Percentiles rank a stretch among this genome's conserved stretches.
Conservation (phyloP, 2,888 invertebrate genomes). For the Andrena haemorrhoa region DNA sequence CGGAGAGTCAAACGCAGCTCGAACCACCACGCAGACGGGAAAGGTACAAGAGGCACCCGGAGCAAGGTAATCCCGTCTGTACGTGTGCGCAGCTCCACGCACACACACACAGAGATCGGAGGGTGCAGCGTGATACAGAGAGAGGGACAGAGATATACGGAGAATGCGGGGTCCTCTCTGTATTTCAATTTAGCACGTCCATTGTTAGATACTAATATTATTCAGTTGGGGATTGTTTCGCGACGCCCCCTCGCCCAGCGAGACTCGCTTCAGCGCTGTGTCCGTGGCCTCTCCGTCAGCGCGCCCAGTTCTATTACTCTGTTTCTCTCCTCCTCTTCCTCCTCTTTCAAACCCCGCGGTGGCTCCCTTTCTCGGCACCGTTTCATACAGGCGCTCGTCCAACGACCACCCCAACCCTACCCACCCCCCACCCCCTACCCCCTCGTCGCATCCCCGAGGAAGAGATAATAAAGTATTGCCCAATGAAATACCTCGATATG, state of each 20-base stretch:
- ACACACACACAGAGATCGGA: background rate
- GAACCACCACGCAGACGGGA: conserved; percentile 47
- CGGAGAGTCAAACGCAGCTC: conserved; percentile 30
- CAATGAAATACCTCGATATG: conserved; percentile 61
- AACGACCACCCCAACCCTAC: conserved; percentile 20
- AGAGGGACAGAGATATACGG: conserved; percentile 9
- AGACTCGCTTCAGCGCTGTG: conserved; percentile 51
- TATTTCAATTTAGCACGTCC: conserved; percentile 83
- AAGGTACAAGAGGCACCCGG: conserved; percentile 39
- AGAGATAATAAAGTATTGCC: conserved; percentile 63
- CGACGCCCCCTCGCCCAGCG: conserved; percentile 72
- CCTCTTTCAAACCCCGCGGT: conserved; percentile 11
- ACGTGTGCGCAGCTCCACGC: conserved; percentile 11
- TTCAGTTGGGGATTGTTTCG: conserved; percentile 83
- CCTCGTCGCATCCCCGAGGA: conserved; percentile 43
- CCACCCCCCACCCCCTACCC: background rate
- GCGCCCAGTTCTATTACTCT: conserved; percentile 60
- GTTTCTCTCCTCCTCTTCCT: conserved; percentile 47
- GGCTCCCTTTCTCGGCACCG: conserved; percentile 33
- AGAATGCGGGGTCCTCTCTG: conserved; percentile 73
- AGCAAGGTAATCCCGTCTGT: conserved; percentile 42
- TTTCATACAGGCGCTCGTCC: conserved; percentile 28
- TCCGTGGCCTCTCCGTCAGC: conserved; percentile 44
- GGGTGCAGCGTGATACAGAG: background rate
- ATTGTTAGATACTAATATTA: conserved; percentile 84